Percentiles rank a stretch among this genome's conserved stretches.
These are phyloP conservation scores for Hyposoter didymator DNA, from an alignment of 2,888 invertebrate species.

Conservation along the genomic window DNA sequence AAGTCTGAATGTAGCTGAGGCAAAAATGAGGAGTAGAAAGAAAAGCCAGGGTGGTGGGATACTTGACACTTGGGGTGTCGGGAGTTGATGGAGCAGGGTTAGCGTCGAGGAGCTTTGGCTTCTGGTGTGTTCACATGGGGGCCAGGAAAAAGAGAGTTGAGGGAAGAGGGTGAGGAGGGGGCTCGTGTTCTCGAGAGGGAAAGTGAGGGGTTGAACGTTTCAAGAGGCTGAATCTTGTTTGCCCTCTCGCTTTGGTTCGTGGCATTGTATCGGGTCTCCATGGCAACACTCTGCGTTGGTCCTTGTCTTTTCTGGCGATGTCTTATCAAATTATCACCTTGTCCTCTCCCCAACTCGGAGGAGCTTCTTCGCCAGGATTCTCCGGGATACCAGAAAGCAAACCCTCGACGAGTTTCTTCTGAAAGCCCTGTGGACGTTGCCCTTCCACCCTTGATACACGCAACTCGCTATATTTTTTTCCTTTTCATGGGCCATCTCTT, in stretches of 20 bases:
- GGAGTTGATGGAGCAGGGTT: constrained; percentile 69
- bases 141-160: constrained; percentile 63
- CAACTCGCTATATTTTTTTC: constrained; percentile 76
- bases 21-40: constrained; percentile 65
- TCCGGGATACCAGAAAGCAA: constrained; percentile 45
- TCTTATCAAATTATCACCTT: constrained; percentile 85
- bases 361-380: constrained; percentile 52
- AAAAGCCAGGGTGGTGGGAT: constrained; percentile 71
- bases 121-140: constrained; percentile 1
- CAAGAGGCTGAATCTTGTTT: constrained; percentile 12
- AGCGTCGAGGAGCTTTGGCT: constrained; percentile 57
- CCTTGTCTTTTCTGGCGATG: constrained; percentile 76
- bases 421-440: constrained; percentile 46
- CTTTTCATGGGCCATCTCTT: constrained; percentile 27
- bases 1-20: constrained; percentile 12
- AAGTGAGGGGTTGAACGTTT: constrained; percentile 68
- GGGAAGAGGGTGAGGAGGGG: constrained; percentile 64
- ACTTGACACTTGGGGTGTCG: constrained; percentile 79
- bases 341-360: constrained; percentile 74
- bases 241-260: constrained; percentile 58
- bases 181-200: constrained; percentile 56
- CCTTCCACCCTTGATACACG: constrained; percentile 24
- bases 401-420: constrained; percentile 51
- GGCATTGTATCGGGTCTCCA: constrained; percentile 82
- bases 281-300: constrained; percentile 79